A percentile compares a stretch with the other conserved stretches of the same genome.
Conservation (phyloP, 2,113 vertebrate genomes). For the Platichthys stellatus region DNA sequence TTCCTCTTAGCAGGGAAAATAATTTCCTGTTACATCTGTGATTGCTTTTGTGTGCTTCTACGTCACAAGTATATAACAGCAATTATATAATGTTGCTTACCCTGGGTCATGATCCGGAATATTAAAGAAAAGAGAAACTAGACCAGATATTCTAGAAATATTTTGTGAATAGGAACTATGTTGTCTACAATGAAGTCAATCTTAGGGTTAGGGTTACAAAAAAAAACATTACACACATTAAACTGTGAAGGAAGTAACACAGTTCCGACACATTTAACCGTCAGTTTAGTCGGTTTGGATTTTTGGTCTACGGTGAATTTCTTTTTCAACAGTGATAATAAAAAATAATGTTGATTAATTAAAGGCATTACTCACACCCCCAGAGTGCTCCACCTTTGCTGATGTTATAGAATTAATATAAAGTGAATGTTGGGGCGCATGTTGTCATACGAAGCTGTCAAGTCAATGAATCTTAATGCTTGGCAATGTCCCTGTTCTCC, state of each 20-base stretch:
- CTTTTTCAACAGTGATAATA: conserved; percentile 17
- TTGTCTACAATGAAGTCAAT: neutral
- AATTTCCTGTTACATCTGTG: conserved; percentile 6
- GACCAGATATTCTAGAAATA: neutral
- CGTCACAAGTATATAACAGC: neutral
- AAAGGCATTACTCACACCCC: too few relatives aligned
- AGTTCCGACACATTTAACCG: conserved; percentile 21
- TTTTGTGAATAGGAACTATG: neutral
- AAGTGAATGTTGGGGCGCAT: neutral
- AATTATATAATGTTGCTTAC: neutral
- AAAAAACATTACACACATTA: neutral
- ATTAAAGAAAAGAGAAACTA: neutral
- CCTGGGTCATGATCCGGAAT: neutral
- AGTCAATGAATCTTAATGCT: conserved; percentile 11
- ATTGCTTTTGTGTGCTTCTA: neutral
- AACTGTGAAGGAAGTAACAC: conserved; percentile 18
- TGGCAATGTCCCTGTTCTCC: neutral
- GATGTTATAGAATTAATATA: neutral
- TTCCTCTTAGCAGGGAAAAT: neutral
- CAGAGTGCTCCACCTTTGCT: neutral
- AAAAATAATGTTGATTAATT: neutral
- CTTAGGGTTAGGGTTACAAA: neutral
- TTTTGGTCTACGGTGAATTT: conserved; percentile 25
- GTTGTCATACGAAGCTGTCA: neutral
- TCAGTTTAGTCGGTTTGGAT: neutral